phyloP scores from a whole-genome alignment of 1,140 invertebrate species.

The Drosophila ambigua region DNA sequence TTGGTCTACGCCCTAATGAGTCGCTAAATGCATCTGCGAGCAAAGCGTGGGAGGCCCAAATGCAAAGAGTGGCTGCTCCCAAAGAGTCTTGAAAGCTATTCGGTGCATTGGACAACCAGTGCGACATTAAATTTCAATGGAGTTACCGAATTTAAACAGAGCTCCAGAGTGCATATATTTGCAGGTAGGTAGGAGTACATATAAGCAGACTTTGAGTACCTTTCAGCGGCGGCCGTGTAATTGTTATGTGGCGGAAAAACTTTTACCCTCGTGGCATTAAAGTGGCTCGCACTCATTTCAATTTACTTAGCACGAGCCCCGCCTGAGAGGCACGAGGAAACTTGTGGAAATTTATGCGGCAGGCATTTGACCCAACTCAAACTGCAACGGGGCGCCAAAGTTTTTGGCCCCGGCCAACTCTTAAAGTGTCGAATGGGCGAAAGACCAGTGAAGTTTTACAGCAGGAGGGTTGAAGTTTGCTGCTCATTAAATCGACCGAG shows the following conservation, averaged over 20 bases:
- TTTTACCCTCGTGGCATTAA: slow-evolving; percentile 52
- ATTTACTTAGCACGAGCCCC: slow-evolving; percentile 57
- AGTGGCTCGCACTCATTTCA: slow-evolving; percentile 67
- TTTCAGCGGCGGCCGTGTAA: slow-evolving; percentile 53
- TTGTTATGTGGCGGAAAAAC: slow-evolving; percentile 32
- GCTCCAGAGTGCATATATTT: no score
- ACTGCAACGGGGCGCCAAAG: slow-evolving; percentile 33
- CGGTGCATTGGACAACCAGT: no score
- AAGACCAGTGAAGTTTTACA: slow-evolving; percentile 1
- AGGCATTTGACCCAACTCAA: slow-evolving; percentile 54
- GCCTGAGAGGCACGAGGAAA: slow-evolving; percentile 26
- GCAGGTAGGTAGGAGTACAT: no score
- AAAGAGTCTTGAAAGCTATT: no score
- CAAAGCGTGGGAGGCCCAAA: background rate
- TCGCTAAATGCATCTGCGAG: slow-evolving; percentile 56
- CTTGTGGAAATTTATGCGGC: slow-evolving; percentile 52
- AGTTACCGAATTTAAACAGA: no score
- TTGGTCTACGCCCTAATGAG: slow-evolving; percentile 69
- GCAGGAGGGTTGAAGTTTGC: slow-evolving; percentile 31
- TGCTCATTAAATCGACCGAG: slow-evolving; percentile 46
- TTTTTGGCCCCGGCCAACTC: slow-evolving; percentile 30
- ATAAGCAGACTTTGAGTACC: slow-evolving; percentile 6
- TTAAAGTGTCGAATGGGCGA: slow-evolving; percentile 53
- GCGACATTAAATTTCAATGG: no score
- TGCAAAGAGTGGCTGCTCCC: background rate